These are phyloP conservation scores for Mythimna lalbum DNA, from an alignment of 2,888 invertebrate genomes.

Conservation along the genomic window DNA sequence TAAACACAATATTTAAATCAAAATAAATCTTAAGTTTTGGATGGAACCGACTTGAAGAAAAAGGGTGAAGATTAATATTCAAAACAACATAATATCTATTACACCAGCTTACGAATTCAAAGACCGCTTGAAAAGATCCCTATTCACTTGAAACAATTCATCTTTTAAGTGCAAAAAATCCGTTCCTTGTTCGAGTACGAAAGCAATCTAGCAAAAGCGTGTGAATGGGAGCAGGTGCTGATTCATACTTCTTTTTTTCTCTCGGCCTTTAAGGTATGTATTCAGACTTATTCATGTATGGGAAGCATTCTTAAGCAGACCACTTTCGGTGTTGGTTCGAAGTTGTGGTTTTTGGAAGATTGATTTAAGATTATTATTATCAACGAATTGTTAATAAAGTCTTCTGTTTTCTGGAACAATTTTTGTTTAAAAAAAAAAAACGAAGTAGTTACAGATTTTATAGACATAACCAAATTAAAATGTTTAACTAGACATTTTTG, in stretches of 20 bases:
- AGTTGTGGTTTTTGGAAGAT: too few species aligned
- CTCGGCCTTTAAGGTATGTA: constrained; percentile 47
- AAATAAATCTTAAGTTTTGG: neutral
- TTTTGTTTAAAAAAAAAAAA: too few species aligned
- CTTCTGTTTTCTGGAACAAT: too few species aligned
- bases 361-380: too few species aligned
- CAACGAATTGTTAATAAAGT: too few species aligned
- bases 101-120: constrained; percentile 40
- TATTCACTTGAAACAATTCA: constrained; percentile 72
- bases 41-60: neutral
- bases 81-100: constrained; percentile 18
- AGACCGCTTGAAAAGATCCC: constrained; percentile 55
- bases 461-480: too few species aligned
- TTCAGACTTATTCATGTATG: constrained; percentile 47
- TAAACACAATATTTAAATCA: neutral
- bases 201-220: constrained; percentile 81
- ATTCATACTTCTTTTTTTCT: constrained; percentile 67
- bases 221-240: constrained; percentile 80
- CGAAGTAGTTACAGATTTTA: too few species aligned
- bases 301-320: constrained; percentile 36
- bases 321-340: constrained; percentile 8
- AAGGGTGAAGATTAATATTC: neutral
- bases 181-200: constrained; percentile 74
- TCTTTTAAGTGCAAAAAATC: constrained; percentile 76
- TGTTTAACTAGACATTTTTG: too few species aligned